Base-by-base conservation (phyloP, 2,797 vertebrate genomes). In the Hyperoplus lanceolatus region DNA sequence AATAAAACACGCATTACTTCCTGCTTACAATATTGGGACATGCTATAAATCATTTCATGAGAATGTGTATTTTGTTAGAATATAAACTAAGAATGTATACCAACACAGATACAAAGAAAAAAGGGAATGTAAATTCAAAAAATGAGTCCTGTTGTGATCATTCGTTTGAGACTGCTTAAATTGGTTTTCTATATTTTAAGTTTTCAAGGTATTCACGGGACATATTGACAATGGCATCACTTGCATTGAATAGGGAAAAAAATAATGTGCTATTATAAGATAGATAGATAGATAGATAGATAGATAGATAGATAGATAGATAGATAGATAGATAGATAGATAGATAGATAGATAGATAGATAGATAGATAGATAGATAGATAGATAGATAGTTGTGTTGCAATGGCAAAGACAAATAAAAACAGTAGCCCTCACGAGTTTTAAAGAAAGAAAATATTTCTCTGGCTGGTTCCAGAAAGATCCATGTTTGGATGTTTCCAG, bases 401-500 rank as follows among this genome's bases (percentile, higher is more conserved):
- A 29, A 29, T 29, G 3, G 29, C 29, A 29, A 29, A 29, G 29
- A 29, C 29, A 29, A 29, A 29, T 29, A 29, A 29, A 29, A 29
- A 3, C 29, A 29, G 29, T 29, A 29, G 29, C 29, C 29, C 29
- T 29, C 29, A 29, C 29, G 29, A 29, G 29, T 29, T 29, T 29
- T 29, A 29, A 29, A 29, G 29, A 29, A 29, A 29, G 29, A 29
- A 29, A 29, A 29, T 29, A 2, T 15, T n/a, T 7, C 0, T 68
- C 15, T 62, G 0, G 80, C 77, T 50, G 42, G 13, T 87, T 89
- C 81, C 12, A 73, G 75, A 75, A 16, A 11, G 29, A 29, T 29
- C 29, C 29, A 29, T 29, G 0, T 70, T 8, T 67, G 0, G 86
- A 78, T 51, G 12, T 18, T 87, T 93, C 90, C 14, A 75, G 81